A percentile compares a stretch with the other conserved stretches of the same genome.
Evolutionary conservation across 1,140 invertebrate species (phyloP).

Genomic region (Procambarus clarkii): DNA sequence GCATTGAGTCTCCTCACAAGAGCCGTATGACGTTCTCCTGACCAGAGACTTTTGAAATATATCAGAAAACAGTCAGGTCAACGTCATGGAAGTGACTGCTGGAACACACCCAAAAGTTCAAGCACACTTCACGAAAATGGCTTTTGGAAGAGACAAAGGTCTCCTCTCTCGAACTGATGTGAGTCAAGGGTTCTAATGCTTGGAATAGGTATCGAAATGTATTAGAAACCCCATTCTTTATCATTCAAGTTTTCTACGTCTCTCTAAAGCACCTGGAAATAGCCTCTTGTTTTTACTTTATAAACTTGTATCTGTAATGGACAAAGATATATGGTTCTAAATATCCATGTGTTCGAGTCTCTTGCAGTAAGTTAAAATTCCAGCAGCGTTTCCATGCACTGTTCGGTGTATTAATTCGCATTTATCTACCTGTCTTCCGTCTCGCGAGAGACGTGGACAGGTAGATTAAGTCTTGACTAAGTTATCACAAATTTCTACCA

Average conservation of each 20-base stretch:
- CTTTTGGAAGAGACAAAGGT: background rate
- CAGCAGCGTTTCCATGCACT: no score
- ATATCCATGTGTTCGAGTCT: no score
- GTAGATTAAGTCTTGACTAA: no score
- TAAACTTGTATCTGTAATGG: no score
- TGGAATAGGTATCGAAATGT: background rate
- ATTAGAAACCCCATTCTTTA: background rate
- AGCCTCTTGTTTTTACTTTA: background rate
- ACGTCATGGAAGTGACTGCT: background rate
- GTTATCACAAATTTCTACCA: no score
- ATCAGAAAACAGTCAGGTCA: background rate
- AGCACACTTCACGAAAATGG: background rate
- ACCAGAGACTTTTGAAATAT: background rate
- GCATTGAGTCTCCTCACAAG: background rate
- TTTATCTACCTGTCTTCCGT: no score
- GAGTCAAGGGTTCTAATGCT: background rate
- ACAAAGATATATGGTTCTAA: no score
- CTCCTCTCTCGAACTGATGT: background rate
- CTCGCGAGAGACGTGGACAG: no score
- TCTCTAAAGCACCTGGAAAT: background rate
- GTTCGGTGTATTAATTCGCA: no score
- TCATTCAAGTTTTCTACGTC: background rate
- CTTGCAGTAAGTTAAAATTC: no score
- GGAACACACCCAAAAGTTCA: slow-evolving; percentile 7
- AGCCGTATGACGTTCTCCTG: background rate